Percentiles rank a stretch among this genome's conserved stretches.
Conservation (phyloP, 2,113 vertebrate species). For the Hydrochoerus hydrochaeris region DNA sequence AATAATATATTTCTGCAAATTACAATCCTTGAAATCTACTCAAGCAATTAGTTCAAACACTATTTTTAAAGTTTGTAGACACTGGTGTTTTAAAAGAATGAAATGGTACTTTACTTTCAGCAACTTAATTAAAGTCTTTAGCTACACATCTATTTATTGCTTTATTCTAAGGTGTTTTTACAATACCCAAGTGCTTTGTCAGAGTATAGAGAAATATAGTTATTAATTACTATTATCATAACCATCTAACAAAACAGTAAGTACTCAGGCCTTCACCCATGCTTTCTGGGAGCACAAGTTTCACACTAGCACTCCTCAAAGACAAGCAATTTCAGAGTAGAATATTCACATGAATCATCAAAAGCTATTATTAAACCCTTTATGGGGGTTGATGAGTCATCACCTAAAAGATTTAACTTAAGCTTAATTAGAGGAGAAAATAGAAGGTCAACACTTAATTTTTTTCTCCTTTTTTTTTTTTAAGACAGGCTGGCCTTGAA, state of each 20-base stretch:
- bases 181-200: conserved; percentile 54
- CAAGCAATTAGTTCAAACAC: conserved; percentile 63
- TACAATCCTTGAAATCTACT: conserved; percentile 45
- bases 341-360: conserved; percentile 64
- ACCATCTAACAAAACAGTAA: not conserved
- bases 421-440: conserved; percentile 55
- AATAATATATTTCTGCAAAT: conserved; percentile 35
- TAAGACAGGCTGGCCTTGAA: not conserved
- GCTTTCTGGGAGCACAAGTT: conserved; percentile 47
- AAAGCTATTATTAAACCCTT: conserved; percentile 62
- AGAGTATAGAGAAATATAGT: conserved; percentile 22
- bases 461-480: not conserved
- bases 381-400: conserved; percentile 64
- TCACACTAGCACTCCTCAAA: conserved; percentile 45
- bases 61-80: conserved; percentile 62
- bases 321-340: conserved; percentile 35
- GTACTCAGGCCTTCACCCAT: not conserved
- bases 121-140: conserved; percentile 72
- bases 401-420: conserved; percentile 46
- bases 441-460: not conserved
- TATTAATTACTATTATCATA: conserved; percentile 68
- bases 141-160: conserved; percentile 51
- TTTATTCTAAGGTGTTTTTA: conserved; percentile 55
- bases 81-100: not conserved
- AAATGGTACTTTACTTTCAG: conserved; percentile 64